A percentile compares a stretch with the other conserved stretches of the same genome.
phyloP scores from a whole-genome alignment of 2,113 vertebrate genomes.

The Neofelis nebulosa region DNA sequence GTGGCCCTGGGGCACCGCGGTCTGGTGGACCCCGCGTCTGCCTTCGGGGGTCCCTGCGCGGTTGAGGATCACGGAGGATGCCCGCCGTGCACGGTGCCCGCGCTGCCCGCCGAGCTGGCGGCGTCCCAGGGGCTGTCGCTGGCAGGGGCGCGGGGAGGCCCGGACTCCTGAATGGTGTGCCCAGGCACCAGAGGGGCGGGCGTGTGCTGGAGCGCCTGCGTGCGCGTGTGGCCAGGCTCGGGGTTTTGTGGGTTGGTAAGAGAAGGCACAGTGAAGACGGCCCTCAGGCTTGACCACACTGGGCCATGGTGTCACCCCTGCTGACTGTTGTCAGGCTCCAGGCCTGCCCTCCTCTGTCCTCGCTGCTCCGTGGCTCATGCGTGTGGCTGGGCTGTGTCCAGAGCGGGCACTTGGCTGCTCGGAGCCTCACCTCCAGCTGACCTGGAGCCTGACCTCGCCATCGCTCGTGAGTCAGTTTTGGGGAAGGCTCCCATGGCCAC shows the following conservation, averaged over 20 bases:
- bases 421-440: not conserved
- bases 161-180: accelerated
- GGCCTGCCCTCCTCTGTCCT: not conserved
- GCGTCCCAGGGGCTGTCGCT: not conserved
- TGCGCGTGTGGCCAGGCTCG: accelerated
- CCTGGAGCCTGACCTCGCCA: not conserved
- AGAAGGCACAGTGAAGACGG: accelerated
- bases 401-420: not conserved
- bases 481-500: accelerated
- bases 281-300: accelerated
- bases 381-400: accelerated
- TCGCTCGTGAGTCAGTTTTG: not conserved
- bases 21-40: not conserved
- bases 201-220: not conserved
- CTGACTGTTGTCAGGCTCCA: accelerated
- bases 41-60: accelerated
- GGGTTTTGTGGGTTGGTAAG: no score
- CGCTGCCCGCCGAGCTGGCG: accelerated
- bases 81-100: accelerated
- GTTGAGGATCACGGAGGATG: not conserved
- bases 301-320: accelerated
- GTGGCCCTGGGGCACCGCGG: no score
- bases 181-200: accelerated
- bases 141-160: not conserved
- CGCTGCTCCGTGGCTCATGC: not conserved